Evolutionary conservation across 2,888 invertebrate species (phyloP).

Genomic region (Parnassius glacialis): DNA sequence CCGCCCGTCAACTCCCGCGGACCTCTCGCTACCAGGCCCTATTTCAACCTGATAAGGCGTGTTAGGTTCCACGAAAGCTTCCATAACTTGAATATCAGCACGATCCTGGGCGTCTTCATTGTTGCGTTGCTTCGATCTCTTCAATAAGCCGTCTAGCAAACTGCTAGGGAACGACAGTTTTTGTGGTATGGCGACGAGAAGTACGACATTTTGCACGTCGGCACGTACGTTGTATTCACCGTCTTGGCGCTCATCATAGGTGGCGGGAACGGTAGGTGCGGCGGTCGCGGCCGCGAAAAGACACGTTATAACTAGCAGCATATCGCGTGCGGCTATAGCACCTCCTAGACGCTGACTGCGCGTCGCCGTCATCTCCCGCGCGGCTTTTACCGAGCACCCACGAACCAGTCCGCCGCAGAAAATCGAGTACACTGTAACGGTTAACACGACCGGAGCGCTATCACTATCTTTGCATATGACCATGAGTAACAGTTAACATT

Average conservation of each 20-base stretch:
- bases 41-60: constrained; percentile 87
- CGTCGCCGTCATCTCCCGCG: constrained; percentile 52
- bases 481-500: constrained; percentile 33
- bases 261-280: constrained; percentile 51
- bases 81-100: constrained; percentile 68
- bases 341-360: constrained; percentile 58
- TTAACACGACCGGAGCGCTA: constrained; percentile 59
- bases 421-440: constrained; percentile 77
- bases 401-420: constrained; percentile 67
- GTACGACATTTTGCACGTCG: constrained; percentile 87
- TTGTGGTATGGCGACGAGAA: constrained; percentile 83
- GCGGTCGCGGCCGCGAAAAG: constrained; percentile 50
- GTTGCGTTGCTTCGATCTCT: constrained; percentile 37
- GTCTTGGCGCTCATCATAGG: constrained; percentile 87
- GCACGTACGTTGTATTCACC: constrained; percentile 88
- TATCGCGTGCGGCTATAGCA: constrained; percentile 59
- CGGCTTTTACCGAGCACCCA: constrained; percentile 67
- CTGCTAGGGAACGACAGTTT: constrained; percentile 44
- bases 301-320: constrained; percentile 51
- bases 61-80: constrained; percentile 83
- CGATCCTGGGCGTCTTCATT: constrained; percentile 51
- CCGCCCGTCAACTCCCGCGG: constrained; percentile 48
- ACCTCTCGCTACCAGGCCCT: constrained; percentile 46
- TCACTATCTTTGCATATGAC: constrained; percentile 40
- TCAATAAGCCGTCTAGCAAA: constrained; percentile 41